Conservation (phyloP, 2,797 vertebrate species). For the Bucorvus abyssinicus region DNA sequence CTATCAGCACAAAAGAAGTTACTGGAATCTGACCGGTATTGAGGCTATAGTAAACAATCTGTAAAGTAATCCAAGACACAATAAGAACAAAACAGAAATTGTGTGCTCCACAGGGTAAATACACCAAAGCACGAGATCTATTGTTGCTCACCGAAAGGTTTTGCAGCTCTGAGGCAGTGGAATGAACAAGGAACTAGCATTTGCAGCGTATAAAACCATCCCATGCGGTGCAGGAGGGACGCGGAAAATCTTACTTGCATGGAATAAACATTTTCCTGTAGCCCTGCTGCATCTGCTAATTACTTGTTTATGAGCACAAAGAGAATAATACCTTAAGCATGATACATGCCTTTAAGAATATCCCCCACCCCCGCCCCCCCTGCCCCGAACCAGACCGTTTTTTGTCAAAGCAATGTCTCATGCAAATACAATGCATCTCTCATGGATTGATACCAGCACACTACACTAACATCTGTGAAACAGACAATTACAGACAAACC, state of each 20-base stretch:
- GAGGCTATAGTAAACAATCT: background rate
- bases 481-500: background rate
- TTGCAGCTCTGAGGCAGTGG: background rate
- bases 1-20: background rate
- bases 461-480: conserved; percentile 8
- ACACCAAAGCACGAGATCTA: background rate
- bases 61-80: background rate
- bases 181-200: background rate
- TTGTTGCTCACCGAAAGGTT: background rate
- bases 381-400: rapidly evolving
- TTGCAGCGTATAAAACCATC: background rate
- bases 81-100: background rate
- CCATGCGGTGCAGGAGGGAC: background rate
- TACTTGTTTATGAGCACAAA: background rate
- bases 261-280: background rate
- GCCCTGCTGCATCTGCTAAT: background rate
- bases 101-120: background rate
- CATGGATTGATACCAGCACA: background rate
- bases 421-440: background rate
- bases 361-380: no score
- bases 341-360: background rate
- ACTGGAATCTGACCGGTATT: background rate
- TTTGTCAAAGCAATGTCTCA: background rate
- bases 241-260: background rate
- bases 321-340: background rate